Conservation (phyloP, 2,888 invertebrate genomes). For the Invenusta paracnida region DNA sequence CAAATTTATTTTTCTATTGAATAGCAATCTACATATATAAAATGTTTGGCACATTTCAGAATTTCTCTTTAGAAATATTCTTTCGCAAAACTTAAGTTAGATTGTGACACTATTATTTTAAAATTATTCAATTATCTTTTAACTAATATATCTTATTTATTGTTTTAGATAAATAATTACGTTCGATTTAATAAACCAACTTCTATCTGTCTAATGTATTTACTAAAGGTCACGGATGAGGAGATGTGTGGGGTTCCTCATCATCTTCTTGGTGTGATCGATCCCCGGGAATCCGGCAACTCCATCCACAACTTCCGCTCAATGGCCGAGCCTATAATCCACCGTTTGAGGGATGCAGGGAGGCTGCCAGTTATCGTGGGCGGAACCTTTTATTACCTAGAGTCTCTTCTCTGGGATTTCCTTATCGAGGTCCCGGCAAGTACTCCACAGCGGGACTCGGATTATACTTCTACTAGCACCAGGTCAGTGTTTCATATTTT, state of each 20-base stretch:
- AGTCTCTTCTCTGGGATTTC: conserved; percentile 79
- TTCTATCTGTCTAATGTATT: too few species aligned
- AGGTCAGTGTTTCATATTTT: too few species aligned
- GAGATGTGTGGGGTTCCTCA: conserved; percentile 75
- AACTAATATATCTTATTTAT: too few species aligned
- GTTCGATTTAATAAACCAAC: too few species aligned
- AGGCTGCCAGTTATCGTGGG: conserved; percentile 88
- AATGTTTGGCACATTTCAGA: not conserved
- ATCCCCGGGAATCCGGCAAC: conserved; percentile 69
- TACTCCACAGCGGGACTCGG: too few species aligned
- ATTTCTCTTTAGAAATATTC: not conserved
- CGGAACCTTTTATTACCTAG: conserved; percentile 96
- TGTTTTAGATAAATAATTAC: too few species aligned
- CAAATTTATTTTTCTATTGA: too few species aligned
- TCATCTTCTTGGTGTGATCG: conserved; percentile 80
- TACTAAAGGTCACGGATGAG: conserved; percentile 64
- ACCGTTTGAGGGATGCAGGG: conserved; percentile 68
- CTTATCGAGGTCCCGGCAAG: not conserved
- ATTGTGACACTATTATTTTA: too few species aligned
- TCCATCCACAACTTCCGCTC: conserved; percentile 80
- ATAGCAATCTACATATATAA: too few species aligned
- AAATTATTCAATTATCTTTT: too few species aligned
- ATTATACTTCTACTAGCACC: too few species aligned
- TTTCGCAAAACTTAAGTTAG: too few species aligned
- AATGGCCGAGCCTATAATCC: conserved; percentile 75